Conservation (phyloP, 1,140 invertebrate species). For the Dendrolimus kikuchii region DNA sequence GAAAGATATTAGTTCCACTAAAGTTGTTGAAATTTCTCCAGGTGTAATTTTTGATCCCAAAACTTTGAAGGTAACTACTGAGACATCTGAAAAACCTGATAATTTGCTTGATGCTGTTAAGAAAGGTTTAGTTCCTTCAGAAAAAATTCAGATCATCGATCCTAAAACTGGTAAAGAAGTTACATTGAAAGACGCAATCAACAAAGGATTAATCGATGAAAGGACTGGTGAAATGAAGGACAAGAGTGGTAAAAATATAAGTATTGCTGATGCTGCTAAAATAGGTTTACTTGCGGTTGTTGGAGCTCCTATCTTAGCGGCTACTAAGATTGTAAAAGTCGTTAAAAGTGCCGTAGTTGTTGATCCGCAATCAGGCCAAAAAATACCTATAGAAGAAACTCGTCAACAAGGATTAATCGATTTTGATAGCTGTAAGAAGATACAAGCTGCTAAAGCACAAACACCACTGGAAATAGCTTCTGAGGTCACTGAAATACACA, state of each 20-base stretch:
- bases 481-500: not conserved
- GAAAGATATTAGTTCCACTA: constrained; percentile 17
- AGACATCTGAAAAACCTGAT: constrained; percentile 75
- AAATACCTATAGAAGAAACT: constrained; percentile 81
- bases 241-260: constrained; percentile 76
- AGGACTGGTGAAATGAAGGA: constrained; percentile 81
- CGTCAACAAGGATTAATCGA: constrained; percentile 55
- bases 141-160: constrained; percentile 82
- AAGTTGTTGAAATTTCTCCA: constrained; percentile 76
- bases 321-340: constrained; percentile 71
- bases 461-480: not conserved
- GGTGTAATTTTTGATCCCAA: constrained; percentile 82
- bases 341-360: constrained; percentile 69
- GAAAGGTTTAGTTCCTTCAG: constrained; percentile 77
- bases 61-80: constrained; percentile 78
- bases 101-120: constrained; percentile 79
- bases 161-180: constrained; percentile 80
- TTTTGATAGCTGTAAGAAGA: constrained; percentile 2
- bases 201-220: constrained; percentile 82
- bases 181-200: constrained; percentile 83
- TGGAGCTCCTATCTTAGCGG: constrained; percentile 80
- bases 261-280: constrained; percentile 82
- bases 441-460: not conserved
- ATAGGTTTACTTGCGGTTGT: constrained; percentile 80
- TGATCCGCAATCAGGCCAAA: constrained; percentile 81